Evolutionary conservation across 2,888 invertebrate genomes (phyloP).

Genomic region (Ophonus ardosiacus): DNA sequence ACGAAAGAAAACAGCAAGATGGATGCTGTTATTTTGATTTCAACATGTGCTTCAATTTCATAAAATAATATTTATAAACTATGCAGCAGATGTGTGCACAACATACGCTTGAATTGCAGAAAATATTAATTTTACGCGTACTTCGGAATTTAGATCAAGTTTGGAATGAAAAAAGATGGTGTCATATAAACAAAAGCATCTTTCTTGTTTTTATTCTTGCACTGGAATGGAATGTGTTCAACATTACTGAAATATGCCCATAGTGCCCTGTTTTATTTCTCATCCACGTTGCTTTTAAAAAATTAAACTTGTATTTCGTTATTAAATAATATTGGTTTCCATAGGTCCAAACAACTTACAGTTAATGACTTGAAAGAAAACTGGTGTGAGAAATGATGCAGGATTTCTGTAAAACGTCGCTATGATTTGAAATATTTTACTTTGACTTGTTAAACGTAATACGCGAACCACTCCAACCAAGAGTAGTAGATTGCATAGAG

Average conservation of each 20-base stretch:
- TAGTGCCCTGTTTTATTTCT: background rate
- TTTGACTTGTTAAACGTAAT: too few species aligned
- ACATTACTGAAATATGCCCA: background rate
- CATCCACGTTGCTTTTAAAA: background rate
- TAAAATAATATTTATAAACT: conserved; percentile 23
- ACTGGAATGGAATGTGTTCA: background rate
- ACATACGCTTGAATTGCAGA: background rate
- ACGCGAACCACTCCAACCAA: too few species aligned
- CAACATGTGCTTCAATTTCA: background rate
- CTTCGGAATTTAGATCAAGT: conserved; percentile 19
- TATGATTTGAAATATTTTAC: too few species aligned
- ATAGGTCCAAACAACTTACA: too few species aligned
- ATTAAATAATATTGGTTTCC: too few species aligned
- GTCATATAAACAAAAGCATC: background rate
- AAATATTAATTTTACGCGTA: conserved; percentile 7
- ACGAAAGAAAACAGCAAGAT: background rate
- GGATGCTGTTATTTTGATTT: background rate
- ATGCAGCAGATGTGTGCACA: conserved; percentile 9
- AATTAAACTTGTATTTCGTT: too few species aligned
- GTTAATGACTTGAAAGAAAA: too few species aligned
- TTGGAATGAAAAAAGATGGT: conserved; percentile 33
- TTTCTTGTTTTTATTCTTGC: background rate
- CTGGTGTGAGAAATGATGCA: too few species aligned
- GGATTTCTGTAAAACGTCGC: too few species aligned
- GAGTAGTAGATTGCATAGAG: too few species aligned